Evolutionary conservation across 2,888 invertebrate genomes (phyloP).

Genomic region (Eupithecia exiguata): DNA sequence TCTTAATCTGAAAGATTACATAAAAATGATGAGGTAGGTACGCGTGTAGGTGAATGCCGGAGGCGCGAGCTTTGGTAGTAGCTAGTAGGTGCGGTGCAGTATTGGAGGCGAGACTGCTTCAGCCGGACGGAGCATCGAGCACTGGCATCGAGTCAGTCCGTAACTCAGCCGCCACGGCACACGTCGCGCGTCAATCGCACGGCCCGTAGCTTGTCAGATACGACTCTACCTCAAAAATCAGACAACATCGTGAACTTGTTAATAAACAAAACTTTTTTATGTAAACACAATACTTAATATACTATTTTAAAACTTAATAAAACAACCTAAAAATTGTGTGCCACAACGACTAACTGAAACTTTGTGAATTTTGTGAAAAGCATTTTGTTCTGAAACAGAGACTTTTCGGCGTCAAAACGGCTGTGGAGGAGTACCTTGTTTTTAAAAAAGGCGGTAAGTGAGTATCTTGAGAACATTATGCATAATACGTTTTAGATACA

Average conservation of each 20-base stretch:
- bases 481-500: not conserved
- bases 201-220: conserved; percentile 50
- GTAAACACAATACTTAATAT: not conserved
- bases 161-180: conserved; percentile 56
- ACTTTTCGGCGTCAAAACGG: conserved; percentile 54
- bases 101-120: conserved; percentile 47
- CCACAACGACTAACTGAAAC: not conserved
- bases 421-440: conserved; percentile 52
- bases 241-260: conserved; percentile 53
- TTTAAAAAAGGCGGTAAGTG: conserved; percentile 78
- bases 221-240: conserved; percentile 49
- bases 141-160: conserved; percentile 57
- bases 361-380: conserved; percentile 51
- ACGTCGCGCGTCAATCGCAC: conserved; percentile 55
- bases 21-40: conserved; percentile 36
- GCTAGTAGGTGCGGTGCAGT: conserved; percentile 39
- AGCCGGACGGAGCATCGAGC: conserved; percentile 34
- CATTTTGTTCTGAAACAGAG: conserved; percentile 28
- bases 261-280: conserved; percentile 37
- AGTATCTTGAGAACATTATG: conserved; percentile 16
- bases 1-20: not conserved
- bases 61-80: conserved; percentile 40
- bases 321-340: conserved; percentile 20
- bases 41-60: conserved; percentile 44
- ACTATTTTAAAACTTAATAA: conserved; percentile 6